Base-by-base conservation (phyloP, 2,888 invertebrate species). In the Drosophila longiperda region DNA sequence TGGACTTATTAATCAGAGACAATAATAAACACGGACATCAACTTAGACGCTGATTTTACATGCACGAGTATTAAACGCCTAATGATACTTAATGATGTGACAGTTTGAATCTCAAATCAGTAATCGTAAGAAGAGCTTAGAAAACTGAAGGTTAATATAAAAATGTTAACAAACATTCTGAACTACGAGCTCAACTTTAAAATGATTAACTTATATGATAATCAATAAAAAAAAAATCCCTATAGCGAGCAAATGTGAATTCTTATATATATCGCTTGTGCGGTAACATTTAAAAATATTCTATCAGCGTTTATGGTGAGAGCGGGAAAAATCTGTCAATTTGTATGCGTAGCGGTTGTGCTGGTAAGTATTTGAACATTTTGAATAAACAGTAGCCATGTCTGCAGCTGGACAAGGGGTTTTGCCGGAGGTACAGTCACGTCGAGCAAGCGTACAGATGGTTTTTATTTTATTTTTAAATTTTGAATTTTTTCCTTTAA, bases 261-360 rank as follows among this genome's bases (percentile, higher is more conserved):
- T 52, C 58, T 49, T 40, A 59, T 12, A 17, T 48, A 23, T 32
- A 42, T 42, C 29, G 32, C 33, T n/a, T 54, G 49, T 45, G 42
- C 36, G 60, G 33, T 33, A 62, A 54, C 34, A 32, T 67, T 60
- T 58, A 50, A 45, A 32, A 59, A 59, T 78, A 74, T 75, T 78
- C 72, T 66, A 68, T 64, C 7, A 63, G 45, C 71, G 64, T 67
- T 74, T 77, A 42, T 36, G 58, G 29, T 49, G 36, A 58, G 61
- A 54, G 52, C 69, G 29, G 34, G 55, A 32, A 42, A 64, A 62
- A 62, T 53, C 45, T 54, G 53, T 53, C 60, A 66, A 83, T 84
- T 86, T 83, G 82, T 82, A 84, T 84, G 83, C 83, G 68, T 32
- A 70, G 15, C 82, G 67, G 64, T 55, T 64, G 38, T 42, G 20